phyloP scores from a whole-genome alignment of 2,888 invertebrate species.

The Maniola hyperantus region DNA sequence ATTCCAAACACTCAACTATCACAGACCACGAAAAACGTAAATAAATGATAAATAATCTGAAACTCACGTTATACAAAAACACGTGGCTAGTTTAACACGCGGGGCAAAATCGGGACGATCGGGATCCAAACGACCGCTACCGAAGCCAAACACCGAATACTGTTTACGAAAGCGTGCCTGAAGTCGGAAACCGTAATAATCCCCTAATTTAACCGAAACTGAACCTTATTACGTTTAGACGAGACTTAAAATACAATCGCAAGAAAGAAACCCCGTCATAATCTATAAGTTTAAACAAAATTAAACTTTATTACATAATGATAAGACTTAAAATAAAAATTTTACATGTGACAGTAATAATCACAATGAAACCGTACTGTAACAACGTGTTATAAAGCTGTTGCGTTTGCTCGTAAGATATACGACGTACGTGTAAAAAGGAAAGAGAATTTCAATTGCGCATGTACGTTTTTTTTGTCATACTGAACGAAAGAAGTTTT shows the following conservation, averaged over 20 bases:
- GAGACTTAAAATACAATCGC: constrained; percentile 29
- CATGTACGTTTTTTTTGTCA: constrained; percentile 62
- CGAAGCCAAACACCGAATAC: constrained; percentile 47
- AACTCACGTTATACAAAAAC: constrained; percentile 39
- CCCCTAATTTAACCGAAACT: constrained; percentile 45
- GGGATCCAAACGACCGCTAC: constrained; percentile 26
- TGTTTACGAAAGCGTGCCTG: constrained; percentile 48
- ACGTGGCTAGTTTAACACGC: constrained; percentile 36
- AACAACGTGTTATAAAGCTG: constrained; percentile 43
- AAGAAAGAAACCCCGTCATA: constrained; percentile 47
- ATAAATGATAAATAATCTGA: constrained; percentile 12
- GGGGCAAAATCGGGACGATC: constrained; percentile 21
- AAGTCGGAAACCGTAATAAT: constrained; percentile 58
- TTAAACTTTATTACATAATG: constrained; percentile 44
- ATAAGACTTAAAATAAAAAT: constrained; percentile 30
- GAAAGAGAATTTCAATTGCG: constrained; percentile 51
- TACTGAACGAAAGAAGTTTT: constrained; percentile 45
- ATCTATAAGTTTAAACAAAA: constrained; percentile 46
- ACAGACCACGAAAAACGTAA: constrained; percentile 6
- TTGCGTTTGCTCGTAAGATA: constrained; percentile 53
- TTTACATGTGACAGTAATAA: constrained; percentile 49
- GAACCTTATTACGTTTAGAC: constrained; percentile 43
- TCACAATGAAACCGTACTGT: constrained; percentile 52
- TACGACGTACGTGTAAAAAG: constrained; percentile 46
- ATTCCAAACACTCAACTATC: constrained; percentile 10